phyloP scores from a whole-genome alignment of 2,888 invertebrate species.

The Helleia helle region DNA sequence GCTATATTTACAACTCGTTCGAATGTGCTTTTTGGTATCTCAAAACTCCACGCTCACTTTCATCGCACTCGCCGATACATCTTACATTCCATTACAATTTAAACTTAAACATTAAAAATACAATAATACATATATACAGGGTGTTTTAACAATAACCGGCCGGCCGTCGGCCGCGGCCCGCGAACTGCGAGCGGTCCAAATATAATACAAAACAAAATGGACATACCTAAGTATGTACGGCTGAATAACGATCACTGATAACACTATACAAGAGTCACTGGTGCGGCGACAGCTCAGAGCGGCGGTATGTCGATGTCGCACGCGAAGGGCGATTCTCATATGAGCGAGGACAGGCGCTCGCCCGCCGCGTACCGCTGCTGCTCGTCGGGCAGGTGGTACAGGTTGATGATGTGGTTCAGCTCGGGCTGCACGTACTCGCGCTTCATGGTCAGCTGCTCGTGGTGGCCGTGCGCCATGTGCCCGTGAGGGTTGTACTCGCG shows the following conservation, averaged over 20 bases:
- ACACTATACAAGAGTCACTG: constrained; percentile 57
- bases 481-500: constrained; percentile 68
- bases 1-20: constrained; percentile 71
- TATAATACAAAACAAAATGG: constrained; percentile 60
- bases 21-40: constrained; percentile 69
- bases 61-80: constrained; percentile 46
- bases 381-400: constrained; percentile 79
- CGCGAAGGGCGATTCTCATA: constrained; percentile 79
- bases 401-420: constrained; percentile 78
- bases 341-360: constrained; percentile 78
- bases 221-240: constrained; percentile 67
- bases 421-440: constrained; percentile 80
- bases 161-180: constrained; percentile 32
- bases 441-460: constrained; percentile 75
- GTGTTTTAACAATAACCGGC: constrained; percentile 60
- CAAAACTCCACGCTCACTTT: constrained; percentile 63
- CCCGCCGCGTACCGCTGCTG: constrained; percentile 74
- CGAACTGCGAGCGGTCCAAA: constrained; percentile 27
- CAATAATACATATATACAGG: constrained; percentile 69
- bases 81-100: constrained; percentile 44
- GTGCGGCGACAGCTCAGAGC: constrained; percentile 70
- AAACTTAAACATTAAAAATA: constrained; percentile 70
- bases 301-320: constrained; percentile 77
- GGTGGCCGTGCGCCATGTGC: too few species aligned
- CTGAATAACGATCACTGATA: constrained; percentile 62